These are phyloP conservation scores for Nerophis lumbriciformis DNA, from an alignment of 2,113 vertebrate species.

Conservation along the genomic window DNA sequence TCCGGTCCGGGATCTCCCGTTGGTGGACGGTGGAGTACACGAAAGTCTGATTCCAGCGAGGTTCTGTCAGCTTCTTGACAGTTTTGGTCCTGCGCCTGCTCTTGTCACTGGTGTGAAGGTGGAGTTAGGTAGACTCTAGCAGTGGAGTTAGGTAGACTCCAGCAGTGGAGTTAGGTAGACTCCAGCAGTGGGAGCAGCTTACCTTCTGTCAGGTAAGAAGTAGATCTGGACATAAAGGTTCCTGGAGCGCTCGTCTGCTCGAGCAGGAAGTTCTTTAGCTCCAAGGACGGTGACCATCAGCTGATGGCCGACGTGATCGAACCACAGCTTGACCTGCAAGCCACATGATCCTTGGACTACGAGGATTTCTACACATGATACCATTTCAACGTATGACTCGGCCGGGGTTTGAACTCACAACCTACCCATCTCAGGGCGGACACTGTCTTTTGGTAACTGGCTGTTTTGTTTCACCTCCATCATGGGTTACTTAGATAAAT, in stretches of 20 bases:
- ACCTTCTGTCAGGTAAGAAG: constrained; percentile 98
- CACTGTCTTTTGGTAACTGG: no score
- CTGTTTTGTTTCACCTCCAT: no score
- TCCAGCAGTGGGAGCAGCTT: constrained; percentile 7
- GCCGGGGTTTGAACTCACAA: no score
- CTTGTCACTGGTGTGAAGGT: constrained; percentile 77
- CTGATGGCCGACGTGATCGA: constrained; percentile 94
- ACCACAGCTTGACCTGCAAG: constrained; percentile 91
- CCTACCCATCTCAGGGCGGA: no score
- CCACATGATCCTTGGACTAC: no score
- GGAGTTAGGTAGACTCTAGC: background rate
- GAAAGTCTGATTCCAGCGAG: constrained; percentile 98
- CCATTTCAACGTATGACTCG: no score
- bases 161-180: no score
- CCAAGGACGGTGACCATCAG: constrained; percentile 95
- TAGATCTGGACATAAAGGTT: constrained; percentile 98
- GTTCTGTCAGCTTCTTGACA: constrained; percentile 92
- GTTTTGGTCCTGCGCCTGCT: constrained; percentile 97
- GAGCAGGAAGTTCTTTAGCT: constrained; percentile 92
- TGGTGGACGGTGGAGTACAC: constrained; percentile 93
- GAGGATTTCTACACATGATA: no score
- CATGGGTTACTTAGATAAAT: no score
- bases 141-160: no score
- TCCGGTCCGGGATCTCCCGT: constrained; percentile 88
- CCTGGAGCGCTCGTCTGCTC: constrained; percentile 88